Base-by-base conservation (phyloP, 2,797 vertebrate species). In the Enteromius viviparus region DNA sequence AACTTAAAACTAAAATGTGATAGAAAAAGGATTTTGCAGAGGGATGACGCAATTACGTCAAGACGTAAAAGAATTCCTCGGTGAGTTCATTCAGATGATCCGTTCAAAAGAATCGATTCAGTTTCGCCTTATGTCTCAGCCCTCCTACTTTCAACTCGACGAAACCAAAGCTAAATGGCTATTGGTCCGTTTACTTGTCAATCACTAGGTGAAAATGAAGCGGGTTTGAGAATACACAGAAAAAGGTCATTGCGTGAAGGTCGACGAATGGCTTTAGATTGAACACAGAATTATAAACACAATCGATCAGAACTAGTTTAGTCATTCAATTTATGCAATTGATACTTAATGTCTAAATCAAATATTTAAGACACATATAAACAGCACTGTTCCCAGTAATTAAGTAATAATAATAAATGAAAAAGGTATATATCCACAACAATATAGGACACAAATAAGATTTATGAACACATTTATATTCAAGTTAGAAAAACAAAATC, bases 121-220 rank as follows among this genome's bases (percentile, higher is more conserved):
- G 17, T 34, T 17, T 34, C 4, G 4, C 9, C 10, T 21, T 53
- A 7, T 4, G 47, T 4, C 21, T 23, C 15, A 26, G 0, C 49
- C 87, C 89, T 78, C 92, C 92, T 21, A 15, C 82, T 84, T 76
- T 70, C 1, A 1, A 0, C 8, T 1, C 8, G 42, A 4, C 0
- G 0, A 21, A 3, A 1, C 0, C 1, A 1, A 26, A 1, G 0
- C 69, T 32, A 0, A 9, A 6, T 17, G 1, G 1, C 32, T 79
- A 89, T 86, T 93, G 85, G 91, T 7, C 2, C 4, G 82, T 8
- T 58, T 1, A 0, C 6, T n/a, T 40, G 66, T 83, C 90, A 81
- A 45, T 88, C 17, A 69, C 6, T 32, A 10, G 0, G 12, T 1
- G 1, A n/a, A 60, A 68, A 42, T 34, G 10, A 53, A 37, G 32